Percentiles rank a stretch among this genome's conserved stretches.
These are phyloP conservation scores for Andrena bicolor DNA, from an alignment of 2,888 invertebrate genomes.

Conservation along the genomic window DNA sequence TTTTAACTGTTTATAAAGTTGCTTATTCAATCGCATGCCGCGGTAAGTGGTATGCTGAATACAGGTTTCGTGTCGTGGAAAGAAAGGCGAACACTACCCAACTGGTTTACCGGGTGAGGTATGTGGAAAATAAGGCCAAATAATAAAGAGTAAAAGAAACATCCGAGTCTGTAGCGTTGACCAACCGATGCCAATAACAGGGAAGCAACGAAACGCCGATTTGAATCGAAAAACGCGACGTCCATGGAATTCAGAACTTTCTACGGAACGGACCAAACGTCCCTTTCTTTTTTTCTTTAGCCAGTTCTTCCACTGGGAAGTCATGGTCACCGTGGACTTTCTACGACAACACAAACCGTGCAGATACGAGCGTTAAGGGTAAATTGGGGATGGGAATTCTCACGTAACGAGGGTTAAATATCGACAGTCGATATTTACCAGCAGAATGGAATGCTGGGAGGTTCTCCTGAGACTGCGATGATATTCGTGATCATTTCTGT, in stretches of 20 bases:
- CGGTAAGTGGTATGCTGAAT: constrained; percentile 65
- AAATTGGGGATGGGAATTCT: constrained; percentile 16
- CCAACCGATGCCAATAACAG: constrained; percentile 37
- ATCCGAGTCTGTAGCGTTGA: constrained; percentile 28
- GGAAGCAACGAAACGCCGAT: not conserved
- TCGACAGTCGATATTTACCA: constrained; percentile 50
- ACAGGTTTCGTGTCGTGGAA: constrained; percentile 63
- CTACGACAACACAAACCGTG: not conserved
- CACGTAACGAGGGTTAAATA: constrained; percentile 6
- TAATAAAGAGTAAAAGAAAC: constrained; percentile 63
- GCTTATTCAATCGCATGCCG: constrained; percentile 56
- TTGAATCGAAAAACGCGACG: not conserved
- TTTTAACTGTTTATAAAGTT: constrained; percentile 56
- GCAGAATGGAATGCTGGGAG: not conserved
- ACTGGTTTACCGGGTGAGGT: constrained; percentile 72
- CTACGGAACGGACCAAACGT: not conserved
- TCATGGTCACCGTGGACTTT: not conserved
- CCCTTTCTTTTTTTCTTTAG: not conserved
- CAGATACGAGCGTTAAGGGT: not conserved
- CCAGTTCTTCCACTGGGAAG: not conserved
- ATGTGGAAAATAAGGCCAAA: constrained; percentile 69
- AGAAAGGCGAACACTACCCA: constrained; percentile 63
- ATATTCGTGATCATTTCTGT: not conserved
- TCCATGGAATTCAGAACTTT: not conserved
- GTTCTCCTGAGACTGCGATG: not conserved